phyloP scores from a whole-genome alignment of 2,113 vertebrate species.

The Marmota flaviventris region DNA sequence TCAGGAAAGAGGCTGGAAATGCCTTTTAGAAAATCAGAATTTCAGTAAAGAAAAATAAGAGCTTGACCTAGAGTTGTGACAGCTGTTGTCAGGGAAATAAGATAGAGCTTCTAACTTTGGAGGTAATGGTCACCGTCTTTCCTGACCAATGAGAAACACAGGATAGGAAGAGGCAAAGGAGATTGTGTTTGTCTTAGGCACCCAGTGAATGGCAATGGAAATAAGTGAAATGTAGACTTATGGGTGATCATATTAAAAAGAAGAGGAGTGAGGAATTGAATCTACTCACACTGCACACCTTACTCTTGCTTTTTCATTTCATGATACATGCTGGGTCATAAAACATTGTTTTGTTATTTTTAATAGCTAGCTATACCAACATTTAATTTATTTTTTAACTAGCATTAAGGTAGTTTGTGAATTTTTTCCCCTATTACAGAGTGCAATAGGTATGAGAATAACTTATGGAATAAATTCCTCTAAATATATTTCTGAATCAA shows the following conservation, averaged over 20 bases:
- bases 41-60: constrained; percentile 32
- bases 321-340: neutral
- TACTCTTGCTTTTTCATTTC: neutral
- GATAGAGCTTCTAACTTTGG: neutral
- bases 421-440: neutral
- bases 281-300: neutral
- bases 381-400: neutral
- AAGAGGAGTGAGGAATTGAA: neutral
- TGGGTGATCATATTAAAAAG: neutral
- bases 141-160: neutral
- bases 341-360: neutral
- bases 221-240: neutral
- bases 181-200: neutral
- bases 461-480: neutral
- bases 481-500: neutral
- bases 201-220: neutral
- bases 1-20: neutral
- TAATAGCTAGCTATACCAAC: neutral
- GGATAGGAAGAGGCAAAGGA: fast-evolving
- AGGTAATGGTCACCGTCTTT: neutral
- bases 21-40: neutral
- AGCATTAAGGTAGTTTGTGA: neutral
- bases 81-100: neutral
- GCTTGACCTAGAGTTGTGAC: neutral
- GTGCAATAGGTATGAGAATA: neutral